Base-by-base conservation (phyloP, 2,797 vertebrate species). In the Acanthurus lineatus region DNA sequence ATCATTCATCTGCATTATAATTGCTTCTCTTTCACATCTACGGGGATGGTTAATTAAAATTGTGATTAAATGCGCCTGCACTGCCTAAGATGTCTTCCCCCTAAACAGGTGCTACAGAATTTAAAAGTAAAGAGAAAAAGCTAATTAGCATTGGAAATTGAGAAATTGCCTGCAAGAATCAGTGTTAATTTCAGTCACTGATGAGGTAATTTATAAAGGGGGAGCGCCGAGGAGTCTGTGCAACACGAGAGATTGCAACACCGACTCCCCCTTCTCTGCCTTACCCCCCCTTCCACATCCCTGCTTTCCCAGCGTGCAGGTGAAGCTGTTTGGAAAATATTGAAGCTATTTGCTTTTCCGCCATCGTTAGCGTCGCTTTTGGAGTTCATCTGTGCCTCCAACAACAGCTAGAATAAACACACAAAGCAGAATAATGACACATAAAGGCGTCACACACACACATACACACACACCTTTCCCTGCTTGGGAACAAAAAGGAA, bases 71-170 rank as follows among this genome's bases (percentile, higher is more conserved):
- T 98, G 97, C 97, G 96, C 96, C 97, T 96, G 96, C 95, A 94
- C 96, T 95, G 97, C 96, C 97, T 98, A 97, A 98, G 97, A 98
- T 97, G 97, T 98, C 97, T 97, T 97, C 97, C 96, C 96, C 96
- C 90, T 78, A 98, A 99, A 99, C 98, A 99, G 98, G 98, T 99
- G 98, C 97, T 98, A 98, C 96, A 94, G 96, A 97, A 97, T 98
- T 97, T 98, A 97, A 98, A 98, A 99, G 97, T 98, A 98, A 99
- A 97, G 97, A 94, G 93, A 94, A 97, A 97, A 97, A 97, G 97
- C 96, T 99, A 98, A 99, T 99, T 99, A 99, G 97, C 98, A 99
- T 98, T 98, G 97, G 97, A 99, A 99, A 99, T 99, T 99, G 97
- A 98, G 98, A 99, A 99, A 99, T 99, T 98, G 97, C 97, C 97